Conservation (phyloP, 2,113 vertebrate species). For the Pachypanchax playfairii region DNA sequence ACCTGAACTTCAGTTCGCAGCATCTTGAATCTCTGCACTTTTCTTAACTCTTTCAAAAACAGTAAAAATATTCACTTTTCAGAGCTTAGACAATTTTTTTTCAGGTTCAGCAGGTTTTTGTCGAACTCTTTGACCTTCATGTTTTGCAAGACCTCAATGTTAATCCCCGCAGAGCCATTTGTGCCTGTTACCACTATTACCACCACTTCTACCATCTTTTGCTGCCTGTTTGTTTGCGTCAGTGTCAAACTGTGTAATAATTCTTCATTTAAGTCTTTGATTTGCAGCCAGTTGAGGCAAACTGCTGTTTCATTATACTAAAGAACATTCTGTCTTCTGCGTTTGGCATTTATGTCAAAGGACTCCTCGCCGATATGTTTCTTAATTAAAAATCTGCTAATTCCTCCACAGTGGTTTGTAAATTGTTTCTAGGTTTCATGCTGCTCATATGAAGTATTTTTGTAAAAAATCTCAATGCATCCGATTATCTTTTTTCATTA, state of each 20-base stretch:
- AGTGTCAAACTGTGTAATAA: slow-evolving; percentile 1
- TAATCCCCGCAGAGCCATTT: slow-evolving; percentile 3
- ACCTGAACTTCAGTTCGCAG: too few species aligned
- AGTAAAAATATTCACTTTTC: background rate
- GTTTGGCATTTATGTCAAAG: slow-evolving; percentile 19
- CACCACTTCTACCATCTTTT: background rate
- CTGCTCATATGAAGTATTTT: slow-evolving; percentile 21
- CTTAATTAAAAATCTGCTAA: slow-evolving; percentile 38
- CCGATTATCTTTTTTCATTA: slow-evolving; percentile 19
- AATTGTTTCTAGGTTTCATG: slow-evolving; percentile 21
- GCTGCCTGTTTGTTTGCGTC: background rate
- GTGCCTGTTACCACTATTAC: background rate
- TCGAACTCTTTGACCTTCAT: background rate
- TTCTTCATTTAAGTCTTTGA: slow-evolving; percentile 11
- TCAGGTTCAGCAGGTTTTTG: background rate
- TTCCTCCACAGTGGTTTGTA: slow-evolving; percentile 10
- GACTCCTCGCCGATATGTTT: slow-evolving; percentile 12
- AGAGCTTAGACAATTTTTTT: background rate
- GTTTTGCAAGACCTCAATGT: background rate
- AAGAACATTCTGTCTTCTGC: background rate
- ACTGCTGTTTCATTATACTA: slow-evolving; percentile 13
- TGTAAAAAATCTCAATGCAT: slow-evolving; percentile 23
- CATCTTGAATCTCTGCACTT: too few species aligned
- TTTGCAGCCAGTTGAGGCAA: slow-evolving; percentile 17
- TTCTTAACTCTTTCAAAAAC: background rate